phyloP scores from a whole-genome alignment of 2,888 invertebrate species.

The Leptopilina myrica region DNA sequence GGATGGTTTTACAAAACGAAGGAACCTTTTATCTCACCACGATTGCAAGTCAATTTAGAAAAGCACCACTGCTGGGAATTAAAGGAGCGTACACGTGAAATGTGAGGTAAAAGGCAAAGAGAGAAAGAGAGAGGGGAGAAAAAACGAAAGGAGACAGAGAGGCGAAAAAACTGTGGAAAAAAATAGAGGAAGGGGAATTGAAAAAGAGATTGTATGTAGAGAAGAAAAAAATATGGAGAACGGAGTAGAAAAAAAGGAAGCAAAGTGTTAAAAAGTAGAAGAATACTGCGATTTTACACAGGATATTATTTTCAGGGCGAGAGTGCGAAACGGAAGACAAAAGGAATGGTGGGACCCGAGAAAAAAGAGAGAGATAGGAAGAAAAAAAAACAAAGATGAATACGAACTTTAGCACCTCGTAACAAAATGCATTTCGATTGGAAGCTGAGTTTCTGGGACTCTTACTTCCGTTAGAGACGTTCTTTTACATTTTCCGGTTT shows the following conservation, averaged over 20 bases:
- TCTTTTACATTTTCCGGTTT: background rate
- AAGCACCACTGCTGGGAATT: conserved; percentile 39
- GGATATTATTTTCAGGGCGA: conserved; percentile 54
- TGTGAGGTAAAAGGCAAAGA: background rate
- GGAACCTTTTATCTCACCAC: conserved; percentile 61
- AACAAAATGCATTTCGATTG: conserved; percentile 15
- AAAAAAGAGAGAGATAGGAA: background rate
- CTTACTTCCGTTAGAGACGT: background rate
- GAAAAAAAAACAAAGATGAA: background rate
- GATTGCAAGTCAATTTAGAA: conserved; percentile 63
- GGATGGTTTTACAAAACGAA: conserved; percentile 61
- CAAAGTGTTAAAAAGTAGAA: background rate
- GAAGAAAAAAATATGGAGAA: conserved; percentile 1
- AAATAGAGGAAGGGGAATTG: background rate
- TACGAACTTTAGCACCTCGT: conserved; percentile 13
- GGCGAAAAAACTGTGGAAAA: background rate
- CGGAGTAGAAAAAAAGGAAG: background rate
- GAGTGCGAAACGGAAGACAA: conserved; percentile 29
- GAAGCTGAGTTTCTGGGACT: conserved; percentile 9
- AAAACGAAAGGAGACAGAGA: no score
- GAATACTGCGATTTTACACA: conserved; percentile 47
- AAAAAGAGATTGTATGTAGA: background rate
- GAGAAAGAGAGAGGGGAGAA: conserved; percentile 23
- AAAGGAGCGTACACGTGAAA: conserved; percentile 18
- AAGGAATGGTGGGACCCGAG: background rate